A percentile compares a stretch with the other conserved stretches of the same genome.
Evolutionary conservation across 2,113 vertebrate genomes (phyloP).

Genomic region (Calypte anna): DNA sequence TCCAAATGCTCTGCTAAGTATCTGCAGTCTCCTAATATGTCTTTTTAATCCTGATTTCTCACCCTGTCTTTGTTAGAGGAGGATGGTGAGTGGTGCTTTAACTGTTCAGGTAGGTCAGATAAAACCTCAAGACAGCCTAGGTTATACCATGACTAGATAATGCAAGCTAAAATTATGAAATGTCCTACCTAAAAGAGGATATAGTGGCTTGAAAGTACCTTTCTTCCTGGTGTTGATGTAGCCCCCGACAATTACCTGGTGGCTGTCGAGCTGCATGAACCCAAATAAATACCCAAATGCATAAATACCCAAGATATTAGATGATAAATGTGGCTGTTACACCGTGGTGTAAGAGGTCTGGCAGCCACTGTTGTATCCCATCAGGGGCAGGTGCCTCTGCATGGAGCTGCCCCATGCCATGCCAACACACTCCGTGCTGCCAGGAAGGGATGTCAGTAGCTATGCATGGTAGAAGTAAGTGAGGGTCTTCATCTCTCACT

Average conservation of each 20-base stretch:
- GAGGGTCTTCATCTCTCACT: background rate
- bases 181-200: background rate
- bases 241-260: background rate
- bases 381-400: background rate
- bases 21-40: background rate
- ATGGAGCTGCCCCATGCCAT: accelerated
- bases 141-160: background rate
- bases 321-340: background rate
- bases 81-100: background rate
- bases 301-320: accelerated
- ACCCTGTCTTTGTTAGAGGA: background rate
- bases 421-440: background rate
- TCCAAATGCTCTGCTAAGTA: background rate
- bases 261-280: background rate
- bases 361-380: background rate
- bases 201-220: background rate
- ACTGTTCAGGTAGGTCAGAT: background rate
- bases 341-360: background rate
- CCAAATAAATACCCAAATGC: background rate
- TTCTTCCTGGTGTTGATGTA: background rate
- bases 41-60: background rate
- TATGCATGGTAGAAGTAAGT: background rate
- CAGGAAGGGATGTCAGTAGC: background rate
- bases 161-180: background rate
- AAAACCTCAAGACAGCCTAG: background rate